Evolutionary conservation across 2,888 invertebrate species (phyloP).

Genomic region (Argynnis bischoffii): DNA sequence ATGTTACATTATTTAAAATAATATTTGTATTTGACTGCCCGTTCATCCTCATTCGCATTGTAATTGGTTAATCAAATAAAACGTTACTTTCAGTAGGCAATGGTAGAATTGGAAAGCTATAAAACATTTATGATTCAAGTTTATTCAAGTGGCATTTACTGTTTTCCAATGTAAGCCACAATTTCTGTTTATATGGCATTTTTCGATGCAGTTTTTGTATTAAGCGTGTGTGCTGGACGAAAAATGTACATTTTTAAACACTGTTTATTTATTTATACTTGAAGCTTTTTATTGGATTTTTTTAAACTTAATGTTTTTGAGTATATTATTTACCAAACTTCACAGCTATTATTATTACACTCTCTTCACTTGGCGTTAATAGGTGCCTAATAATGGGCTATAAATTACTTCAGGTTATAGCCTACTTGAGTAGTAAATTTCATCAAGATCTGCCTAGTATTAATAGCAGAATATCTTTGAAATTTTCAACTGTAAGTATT

Average conservation of each 20-base stretch:
- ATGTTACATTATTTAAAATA: neutral
- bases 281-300: too few species aligned
- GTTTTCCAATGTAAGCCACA: conserved; percentile 15
- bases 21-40: conserved; percentile 4
- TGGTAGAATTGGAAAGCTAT: conserved; percentile 29
- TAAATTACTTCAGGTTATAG: too few species aligned
- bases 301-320: too few species aligned
- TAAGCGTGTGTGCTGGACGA: neutral
- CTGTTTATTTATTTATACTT: too few species aligned
- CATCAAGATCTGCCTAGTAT: too few species aligned
- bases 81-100: conserved; percentile 26
- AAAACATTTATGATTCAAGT: conserved; percentile 34
- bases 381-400: too few species aligned
- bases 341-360: too few species aligned
- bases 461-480: too few species aligned
- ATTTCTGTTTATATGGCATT: conserved; percentile 12
- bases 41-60: conserved; percentile 9
- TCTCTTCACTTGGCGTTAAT: too few species aligned
- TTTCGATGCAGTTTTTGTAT: conserved; percentile 18
- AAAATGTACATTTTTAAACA: neutral
- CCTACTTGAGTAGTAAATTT: too few species aligned
- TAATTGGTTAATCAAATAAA: conserved; percentile 27
- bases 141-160: conserved; percentile 24
- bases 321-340: too few species aligned
- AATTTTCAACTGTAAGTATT: too few species aligned